Evolutionary conservation across 1,140 invertebrate species (phyloP).

Genomic region (Drosophila arizonae): DNA sequence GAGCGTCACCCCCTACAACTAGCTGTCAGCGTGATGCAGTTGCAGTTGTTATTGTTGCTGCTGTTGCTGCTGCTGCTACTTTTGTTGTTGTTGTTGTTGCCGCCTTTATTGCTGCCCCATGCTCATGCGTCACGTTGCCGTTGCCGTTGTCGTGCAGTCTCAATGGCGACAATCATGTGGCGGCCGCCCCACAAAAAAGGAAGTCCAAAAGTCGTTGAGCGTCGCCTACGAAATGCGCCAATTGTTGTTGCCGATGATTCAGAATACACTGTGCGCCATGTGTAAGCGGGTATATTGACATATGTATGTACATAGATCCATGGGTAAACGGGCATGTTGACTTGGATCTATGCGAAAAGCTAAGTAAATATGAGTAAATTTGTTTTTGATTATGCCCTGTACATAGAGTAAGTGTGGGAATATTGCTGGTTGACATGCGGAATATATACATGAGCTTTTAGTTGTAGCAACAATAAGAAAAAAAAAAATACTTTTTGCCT

Average conservation of each 20-base stretch:
- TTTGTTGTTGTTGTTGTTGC: not conserved
- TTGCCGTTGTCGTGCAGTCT: slow-evolving; percentile 50
- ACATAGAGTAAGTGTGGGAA: not conserved
- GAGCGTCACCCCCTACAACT: not conserved
- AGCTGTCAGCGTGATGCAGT: not conserved
- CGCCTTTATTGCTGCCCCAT: slow-evolving; percentile 2
- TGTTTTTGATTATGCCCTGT: too few relatives aligned
- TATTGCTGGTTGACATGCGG: not conserved
- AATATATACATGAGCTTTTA: not conserved
- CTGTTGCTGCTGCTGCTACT: not conserved
- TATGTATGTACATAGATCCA: too few relatives aligned
- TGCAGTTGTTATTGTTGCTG: not conserved
- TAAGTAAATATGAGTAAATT: too few relatives aligned
- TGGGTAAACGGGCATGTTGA: too few relatives aligned
- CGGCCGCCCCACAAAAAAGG: slow-evolving; percentile 40
- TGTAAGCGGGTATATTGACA: too few relatives aligned
- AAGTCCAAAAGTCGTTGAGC: slow-evolving; percentile 37
- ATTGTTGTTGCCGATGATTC: slow-evolving; percentile 23
- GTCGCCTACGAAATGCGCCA: slow-evolving; percentile 46
- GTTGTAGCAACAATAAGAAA: too few relatives aligned
- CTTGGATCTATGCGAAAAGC: too few relatives aligned
- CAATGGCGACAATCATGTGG: slow-evolving; percentile 40
- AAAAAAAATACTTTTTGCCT: too few relatives aligned
- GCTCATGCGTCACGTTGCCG: slow-evolving; percentile 47
- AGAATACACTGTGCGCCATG: not conserved